phyloP scores from a whole-genome alignment of 2,888 invertebrate species.

The Heliconius cydno region DNA sequence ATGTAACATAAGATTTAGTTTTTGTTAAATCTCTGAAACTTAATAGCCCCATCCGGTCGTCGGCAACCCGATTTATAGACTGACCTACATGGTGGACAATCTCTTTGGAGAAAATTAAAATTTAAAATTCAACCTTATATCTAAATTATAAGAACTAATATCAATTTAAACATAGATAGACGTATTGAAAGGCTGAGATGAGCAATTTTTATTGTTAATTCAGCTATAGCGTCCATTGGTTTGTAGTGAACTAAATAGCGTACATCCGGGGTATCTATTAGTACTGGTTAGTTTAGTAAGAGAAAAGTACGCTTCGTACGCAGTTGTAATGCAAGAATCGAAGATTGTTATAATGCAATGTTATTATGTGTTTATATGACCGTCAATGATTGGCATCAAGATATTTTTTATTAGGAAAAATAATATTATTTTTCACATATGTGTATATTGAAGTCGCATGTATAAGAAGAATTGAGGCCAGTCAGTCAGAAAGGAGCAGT shows the following conservation, averaged over 20 bases:
- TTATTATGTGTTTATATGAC: constrained; percentile 19
- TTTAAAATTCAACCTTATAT: constrained; percentile 3
- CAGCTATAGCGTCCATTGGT: constrained; percentile 77
- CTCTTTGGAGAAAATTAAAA: constrained; percentile 47
- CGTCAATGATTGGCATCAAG: not conserved
- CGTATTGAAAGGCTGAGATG: constrained; percentile 65
- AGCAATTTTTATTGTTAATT: constrained; percentile 81
- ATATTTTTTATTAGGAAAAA: not conserved
- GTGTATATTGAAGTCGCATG: too few species aligned
- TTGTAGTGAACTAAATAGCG: constrained; percentile 80
- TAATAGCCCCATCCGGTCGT: constrained; percentile 74
- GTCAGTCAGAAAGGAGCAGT: too few species aligned
- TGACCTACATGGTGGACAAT: constrained; percentile 76
- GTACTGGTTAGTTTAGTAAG: constrained; percentile 66
- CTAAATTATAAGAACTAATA: constrained; percentile 46
- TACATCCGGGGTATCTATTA: constrained; percentile 81
- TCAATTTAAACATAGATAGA: constrained; percentile 36
- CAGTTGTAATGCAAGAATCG: constrained; percentile 36
- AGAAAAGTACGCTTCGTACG: constrained; percentile 67
- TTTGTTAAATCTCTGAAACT: constrained; percentile 76
- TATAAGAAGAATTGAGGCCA: too few species aligned
- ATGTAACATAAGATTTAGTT: constrained; percentile 71
- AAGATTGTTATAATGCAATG: too few species aligned
- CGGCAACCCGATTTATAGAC: constrained; percentile 75
- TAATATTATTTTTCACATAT: not conserved